Percentiles rank a stretch among this genome's conserved stretches.
Conservation (phyloP, 2,113 vertebrate genomes). For the Chamaea fasciata region DNA sequence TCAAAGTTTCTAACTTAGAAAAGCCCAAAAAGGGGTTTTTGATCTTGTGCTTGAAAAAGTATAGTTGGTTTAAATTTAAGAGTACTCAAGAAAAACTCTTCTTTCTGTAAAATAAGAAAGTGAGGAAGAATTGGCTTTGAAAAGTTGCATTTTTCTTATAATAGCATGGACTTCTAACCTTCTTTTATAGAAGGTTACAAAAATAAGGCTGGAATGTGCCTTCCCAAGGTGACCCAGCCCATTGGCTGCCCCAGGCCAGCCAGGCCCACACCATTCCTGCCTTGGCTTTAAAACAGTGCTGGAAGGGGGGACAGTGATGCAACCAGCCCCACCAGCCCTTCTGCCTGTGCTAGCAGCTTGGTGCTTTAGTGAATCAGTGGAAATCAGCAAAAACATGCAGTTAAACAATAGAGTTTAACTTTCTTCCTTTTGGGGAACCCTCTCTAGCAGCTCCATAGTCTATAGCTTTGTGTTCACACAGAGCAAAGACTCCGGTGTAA, state of each 20-base stretch:
- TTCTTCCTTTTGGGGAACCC: background rate
- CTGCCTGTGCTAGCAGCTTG: slow-evolving; percentile 5
- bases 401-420: background rate
- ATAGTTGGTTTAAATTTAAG: background rate
- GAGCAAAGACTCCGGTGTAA: background rate
- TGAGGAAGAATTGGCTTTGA: background rate
- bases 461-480: background rate
- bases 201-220: background rate
- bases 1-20: background rate
- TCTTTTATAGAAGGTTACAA: background rate
- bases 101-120: background rate
- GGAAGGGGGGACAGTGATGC: background rate
- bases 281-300: background rate
- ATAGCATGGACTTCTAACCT: background rate
- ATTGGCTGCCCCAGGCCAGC: background rate
- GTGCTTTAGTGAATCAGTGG: background rate
- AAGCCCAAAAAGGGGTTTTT: background rate
- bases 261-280: background rate
- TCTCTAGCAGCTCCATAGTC: background rate
- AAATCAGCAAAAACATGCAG: slow-evolving; percentile 12
- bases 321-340: background rate
- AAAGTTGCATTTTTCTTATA: background rate
- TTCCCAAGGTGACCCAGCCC: background rate
- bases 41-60: background rate
- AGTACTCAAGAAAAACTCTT: background rate